A percentile compares a stretch with the other conserved stretches of the same genome.
Evolutionary conservation across 2,888 invertebrate genomes (phyloP).

Genomic region (Brachypalpus laphriformis): DNA sequence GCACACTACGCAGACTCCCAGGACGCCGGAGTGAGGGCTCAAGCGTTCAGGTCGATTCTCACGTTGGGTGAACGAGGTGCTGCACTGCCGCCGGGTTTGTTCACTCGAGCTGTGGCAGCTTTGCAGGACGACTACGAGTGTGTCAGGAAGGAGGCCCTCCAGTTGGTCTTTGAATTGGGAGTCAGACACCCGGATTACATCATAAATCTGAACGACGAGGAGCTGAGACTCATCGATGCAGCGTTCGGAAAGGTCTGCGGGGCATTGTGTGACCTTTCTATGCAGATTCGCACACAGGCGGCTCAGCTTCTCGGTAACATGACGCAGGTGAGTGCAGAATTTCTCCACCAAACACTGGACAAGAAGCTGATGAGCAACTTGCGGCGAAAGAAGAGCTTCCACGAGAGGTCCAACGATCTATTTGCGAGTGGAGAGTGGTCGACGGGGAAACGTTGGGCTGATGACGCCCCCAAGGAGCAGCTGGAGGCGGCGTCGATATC

Average conservation of each 20-base stretch:
- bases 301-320: conserved; percentile 94
- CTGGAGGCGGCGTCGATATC: conserved; percentile 89
- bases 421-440: conserved; percentile 95
- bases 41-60: conserved; percentile 93
- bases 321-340: conserved; percentile 92
- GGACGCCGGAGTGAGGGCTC: conserved; percentile 95
- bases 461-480: conserved; percentile 91
- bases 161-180: conserved; percentile 93
- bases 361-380: conserved; percentile 98
- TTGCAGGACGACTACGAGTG: conserved; percentile 97
- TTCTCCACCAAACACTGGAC: conserved; percentile 97
- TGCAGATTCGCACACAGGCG: conserved; percentile 93
- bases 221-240: conserved; percentile 95
- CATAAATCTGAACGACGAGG: conserved; percentile 91
- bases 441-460: conserved; percentile 94
- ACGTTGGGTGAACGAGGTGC: conserved; percentile 92
- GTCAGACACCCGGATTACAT: conserved; percentile 92
- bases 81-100: conserved; percentile 88
- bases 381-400: conserved; percentile 92
- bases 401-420: conserved; percentile 92
- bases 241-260: conserved; percentile 98
- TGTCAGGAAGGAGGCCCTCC: conserved; percentile 93
- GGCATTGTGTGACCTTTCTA: conserved; percentile 95
- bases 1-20: conserved; percentile 92
- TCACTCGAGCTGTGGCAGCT: conserved; percentile 87